Percentiles rank a stretch among this genome's conserved stretches.
These are phyloP conservation scores for Temnothorax unifasciatus DNA, from an alignment of 2,888 invertebrate species.

Conservation along the genomic window DNA sequence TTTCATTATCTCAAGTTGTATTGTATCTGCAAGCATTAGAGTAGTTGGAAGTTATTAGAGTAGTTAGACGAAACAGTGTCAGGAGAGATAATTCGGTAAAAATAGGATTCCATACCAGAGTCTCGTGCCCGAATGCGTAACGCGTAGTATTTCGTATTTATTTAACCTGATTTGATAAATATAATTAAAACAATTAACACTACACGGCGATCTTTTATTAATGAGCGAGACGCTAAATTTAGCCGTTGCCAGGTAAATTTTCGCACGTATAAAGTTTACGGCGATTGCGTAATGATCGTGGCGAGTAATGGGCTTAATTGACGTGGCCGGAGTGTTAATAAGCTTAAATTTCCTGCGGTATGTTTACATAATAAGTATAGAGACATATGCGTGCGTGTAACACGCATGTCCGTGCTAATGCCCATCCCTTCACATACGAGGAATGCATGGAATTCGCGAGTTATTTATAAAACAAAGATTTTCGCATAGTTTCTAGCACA, in stretches of 20 bases:
- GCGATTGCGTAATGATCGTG: not conserved
- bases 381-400: not conserved
- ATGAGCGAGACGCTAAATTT: not conserved
- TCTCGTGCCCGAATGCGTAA: not conserved
- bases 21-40: conserved; percentile 23
- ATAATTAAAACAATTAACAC: conserved; percentile 2
- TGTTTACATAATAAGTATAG: conserved; percentile 18
- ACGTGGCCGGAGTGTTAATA: conserved; percentile 27
- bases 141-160: not conserved
- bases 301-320: conserved; percentile 21
- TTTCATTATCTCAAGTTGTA: conserved; percentile 35
- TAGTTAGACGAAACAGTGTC: conserved; percentile 6
- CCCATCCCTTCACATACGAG: not conserved
- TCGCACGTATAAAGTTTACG: not conserved
- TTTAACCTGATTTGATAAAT: not conserved
- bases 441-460: not conserved
- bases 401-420: conserved; percentile 6
- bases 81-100: not conserved
- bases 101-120: not conserved
- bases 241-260: not conserved
- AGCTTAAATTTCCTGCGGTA: conserved; percentile 27
- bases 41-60: conserved; percentile 19
- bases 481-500: not conserved
- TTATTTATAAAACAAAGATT: conserved; percentile 45
- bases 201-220: not conserved